phyloP scores from a whole-genome alignment of 2,888 invertebrate species.

The Melolontha melolontha region DNA sequence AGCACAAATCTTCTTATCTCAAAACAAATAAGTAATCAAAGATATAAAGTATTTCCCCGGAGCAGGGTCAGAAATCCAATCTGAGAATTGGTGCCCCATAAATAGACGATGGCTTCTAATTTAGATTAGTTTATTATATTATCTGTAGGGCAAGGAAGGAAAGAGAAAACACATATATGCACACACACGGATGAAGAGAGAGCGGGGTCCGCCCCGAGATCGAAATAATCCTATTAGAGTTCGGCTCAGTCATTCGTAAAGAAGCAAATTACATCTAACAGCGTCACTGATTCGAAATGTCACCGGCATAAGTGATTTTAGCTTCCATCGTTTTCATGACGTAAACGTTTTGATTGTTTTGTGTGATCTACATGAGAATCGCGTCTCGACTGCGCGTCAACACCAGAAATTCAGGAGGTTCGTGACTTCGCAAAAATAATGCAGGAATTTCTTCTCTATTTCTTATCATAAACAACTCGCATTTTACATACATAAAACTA shows the following conservation, averaged over 20 bases:
- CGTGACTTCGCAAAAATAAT: slow-evolving; percentile 50
- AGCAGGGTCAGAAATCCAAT: slow-evolving; percentile 57
- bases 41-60: slow-evolving; percentile 33
- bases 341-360: slow-evolving; percentile 50
- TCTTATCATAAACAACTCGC: too few relatives aligned
- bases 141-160: slow-evolving; percentile 42
- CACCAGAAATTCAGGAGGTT: slow-evolving; percentile 46
- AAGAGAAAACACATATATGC: not conserved
- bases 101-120: slow-evolving; percentile 58
- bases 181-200: not conserved
- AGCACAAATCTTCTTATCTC: slow-evolving; percentile 26
- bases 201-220: slow-evolving; percentile 48
- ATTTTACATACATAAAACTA: not conserved
- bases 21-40: slow-evolving; percentile 37
- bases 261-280: slow-evolving; percentile 58
- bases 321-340: slow-evolving; percentile 48
- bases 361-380: slow-evolving; percentile 50
- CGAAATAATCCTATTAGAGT: slow-evolving; percentile 58
- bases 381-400: slow-evolving; percentile 46
- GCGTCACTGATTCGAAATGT: slow-evolving; percentile 51
- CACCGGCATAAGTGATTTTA: slow-evolving; percentile 55
- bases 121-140: slow-evolving; percentile 59
- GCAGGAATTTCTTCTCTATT: slow-evolving; percentile 3
- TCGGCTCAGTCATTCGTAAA: slow-evolving; percentile 56
- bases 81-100: slow-evolving; percentile 54